A percentile compares a stretch with the other conserved stretches of the same genome.
These are phyloP conservation scores for Globia sparganii DNA, from an alignment of 2,888 invertebrate species.

Conservation along the genomic window DNA sequence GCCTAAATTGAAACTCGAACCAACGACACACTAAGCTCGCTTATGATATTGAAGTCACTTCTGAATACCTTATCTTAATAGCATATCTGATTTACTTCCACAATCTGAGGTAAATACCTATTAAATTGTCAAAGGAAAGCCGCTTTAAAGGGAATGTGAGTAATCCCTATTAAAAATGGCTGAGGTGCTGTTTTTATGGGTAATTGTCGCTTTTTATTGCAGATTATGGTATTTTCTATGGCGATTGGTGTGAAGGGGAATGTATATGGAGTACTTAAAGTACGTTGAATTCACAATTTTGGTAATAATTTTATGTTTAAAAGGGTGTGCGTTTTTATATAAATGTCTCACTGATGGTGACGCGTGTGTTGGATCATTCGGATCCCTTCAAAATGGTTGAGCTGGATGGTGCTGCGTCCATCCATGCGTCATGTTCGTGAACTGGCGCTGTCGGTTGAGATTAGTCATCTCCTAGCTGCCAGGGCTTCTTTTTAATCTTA, in stretches of 20 bases:
- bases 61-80: slow-evolving; percentile 24
- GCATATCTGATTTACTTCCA: slow-evolving; percentile 46
- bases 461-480: too few relatives aligned
- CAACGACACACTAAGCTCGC: background rate
- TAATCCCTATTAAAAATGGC: slow-evolving; percentile 56
- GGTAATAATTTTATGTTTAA: background rate
- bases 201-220: slow-evolving; percentile 54
- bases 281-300: slow-evolving; percentile 25
- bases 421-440: too few relatives aligned
- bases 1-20: background rate
- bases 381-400: too few relatives aligned
- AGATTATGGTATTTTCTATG: slow-evolving; percentile 55
- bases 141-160: slow-evolving; percentile 47
- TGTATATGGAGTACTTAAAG: slow-evolving; percentile 9
- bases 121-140: slow-evolving; percentile 53
- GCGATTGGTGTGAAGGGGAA: slow-evolving; percentile 35
- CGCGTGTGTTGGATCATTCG: too few relatives aligned
- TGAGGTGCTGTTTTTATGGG: slow-evolving; percentile 59
- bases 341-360: too few relatives aligned
- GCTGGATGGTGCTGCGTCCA: too few relatives aligned
- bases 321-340: background rate
- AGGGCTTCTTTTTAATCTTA: too few relatives aligned
- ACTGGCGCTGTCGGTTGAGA: too few relatives aligned
- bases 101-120: slow-evolving; percentile 44
- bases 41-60: slow-evolving; percentile 14